phyloP scores from a whole-genome alignment of 2,888 invertebrate genomes.

The Volucella zonaria region DNA sequence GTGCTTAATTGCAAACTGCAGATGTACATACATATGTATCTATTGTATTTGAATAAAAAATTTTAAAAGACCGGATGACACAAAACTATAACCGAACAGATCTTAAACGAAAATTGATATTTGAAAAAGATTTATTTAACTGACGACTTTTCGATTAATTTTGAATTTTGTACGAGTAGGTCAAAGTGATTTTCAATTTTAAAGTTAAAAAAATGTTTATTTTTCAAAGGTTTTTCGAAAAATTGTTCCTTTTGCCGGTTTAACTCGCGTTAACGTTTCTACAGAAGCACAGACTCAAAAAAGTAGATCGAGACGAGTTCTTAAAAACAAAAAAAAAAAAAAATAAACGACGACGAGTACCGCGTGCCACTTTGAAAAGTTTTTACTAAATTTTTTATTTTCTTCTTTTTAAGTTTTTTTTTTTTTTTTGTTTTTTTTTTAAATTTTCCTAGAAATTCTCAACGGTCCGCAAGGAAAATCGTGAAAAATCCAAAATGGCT shows the following conservation, averaged over 20 bases:
- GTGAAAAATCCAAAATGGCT: conserved; percentile 73
- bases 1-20: conserved; percentile 3
- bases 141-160: conserved; percentile 18
- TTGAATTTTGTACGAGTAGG: conserved; percentile 6
- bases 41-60: conserved; percentile 13
- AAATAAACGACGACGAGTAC: too few relatives aligned
- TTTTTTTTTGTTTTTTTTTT: conserved; percentile 12
- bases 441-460: conserved; percentile 1
- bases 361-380: background rate
- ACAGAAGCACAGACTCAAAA: too few relatives aligned
- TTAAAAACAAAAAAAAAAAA: too few relatives aligned
- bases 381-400: conserved; percentile 11
- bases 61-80: conserved; percentile 25
- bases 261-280: too few relatives aligned
- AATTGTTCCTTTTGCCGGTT: too few relatives aligned
- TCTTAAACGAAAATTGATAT: conserved; percentile 28
- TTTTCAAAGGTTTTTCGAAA: background rate
- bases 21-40: conserved; percentile 24
- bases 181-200: background rate
- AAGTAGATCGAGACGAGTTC: too few relatives aligned
- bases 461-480: conserved; percentile 51
- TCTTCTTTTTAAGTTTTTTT: background rate
- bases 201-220: background rate
- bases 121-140: conserved; percentile 9
- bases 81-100: conserved; percentile 42